Evolutionary conservation across 2,113 vertebrate genomes (phyloP).

Genomic region (Microtus richardsoni): DNA sequence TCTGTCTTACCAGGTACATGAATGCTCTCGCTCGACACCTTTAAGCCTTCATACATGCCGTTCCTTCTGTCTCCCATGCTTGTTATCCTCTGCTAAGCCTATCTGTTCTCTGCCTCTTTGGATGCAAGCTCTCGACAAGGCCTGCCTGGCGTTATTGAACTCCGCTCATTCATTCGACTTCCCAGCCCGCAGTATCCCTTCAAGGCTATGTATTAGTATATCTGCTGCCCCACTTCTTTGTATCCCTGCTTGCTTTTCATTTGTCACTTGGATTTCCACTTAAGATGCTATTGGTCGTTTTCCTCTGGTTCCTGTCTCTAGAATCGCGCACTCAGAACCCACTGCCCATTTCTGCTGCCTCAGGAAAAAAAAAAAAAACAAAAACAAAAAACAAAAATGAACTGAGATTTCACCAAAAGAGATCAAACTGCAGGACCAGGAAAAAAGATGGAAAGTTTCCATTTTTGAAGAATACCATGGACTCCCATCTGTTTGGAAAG

Average conservation of each 20-base stretch:
- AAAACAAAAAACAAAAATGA: background rate
- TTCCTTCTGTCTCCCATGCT: constrained; percentile 20
- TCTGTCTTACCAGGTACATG: constrained; percentile 48
- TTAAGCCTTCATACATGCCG: constrained; percentile 53
- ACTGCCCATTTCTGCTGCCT: constrained; percentile 4
- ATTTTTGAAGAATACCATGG: constrained; percentile 43
- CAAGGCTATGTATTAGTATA: background rate
- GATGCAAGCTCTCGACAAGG: background rate
- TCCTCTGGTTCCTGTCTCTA: constrained; percentile 12
- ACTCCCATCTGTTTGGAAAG: constrained; percentile 43
- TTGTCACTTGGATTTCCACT: constrained; percentile 39
- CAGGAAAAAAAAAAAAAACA: background rate
- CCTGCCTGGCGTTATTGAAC: background rate
- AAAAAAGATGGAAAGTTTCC: constrained; percentile 49
- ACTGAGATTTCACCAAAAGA: constrained; percentile 38
- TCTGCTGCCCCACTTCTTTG: background rate
- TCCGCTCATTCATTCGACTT: background rate
- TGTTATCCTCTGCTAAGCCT: constrained; percentile 17
- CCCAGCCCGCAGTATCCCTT: background rate
- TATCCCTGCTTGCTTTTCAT: background rate
- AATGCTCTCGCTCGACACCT: background rate
- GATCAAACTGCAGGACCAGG: constrained; percentile 12
- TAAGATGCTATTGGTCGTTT: background rate
- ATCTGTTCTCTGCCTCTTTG: constrained; percentile 6
- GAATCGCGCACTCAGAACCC: constrained; percentile 11